Evolutionary conservation across 1,140 invertebrate species (phyloP).

Genomic region (Elymnias hypermnestra): DNA sequence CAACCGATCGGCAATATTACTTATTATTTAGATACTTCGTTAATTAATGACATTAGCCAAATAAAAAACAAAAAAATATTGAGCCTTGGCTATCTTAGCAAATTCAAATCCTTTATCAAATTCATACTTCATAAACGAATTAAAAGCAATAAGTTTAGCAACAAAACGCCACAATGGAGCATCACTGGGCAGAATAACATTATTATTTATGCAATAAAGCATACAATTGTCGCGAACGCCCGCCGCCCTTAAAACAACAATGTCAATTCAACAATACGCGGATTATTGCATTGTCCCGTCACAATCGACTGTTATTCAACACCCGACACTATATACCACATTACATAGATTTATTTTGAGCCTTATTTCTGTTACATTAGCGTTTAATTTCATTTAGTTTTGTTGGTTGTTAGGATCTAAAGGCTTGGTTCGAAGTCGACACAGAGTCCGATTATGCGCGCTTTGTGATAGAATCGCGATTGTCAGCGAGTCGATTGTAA

Average conservation of each 20-base stretch:
- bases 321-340: slow-evolving; percentile 38
- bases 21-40: too few relatives aligned
- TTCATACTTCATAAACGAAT: slow-evolving; percentile 33
- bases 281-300: slow-evolving; percentile 71
- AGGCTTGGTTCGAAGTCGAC: slow-evolving; percentile 37
- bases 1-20: too few relatives aligned
- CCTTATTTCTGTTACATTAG: slow-evolving; percentile 16
- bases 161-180: slow-evolving; percentile 59
- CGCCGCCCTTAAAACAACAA: slow-evolving; percentile 74
- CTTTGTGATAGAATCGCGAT: slow-evolving; percentile 73
- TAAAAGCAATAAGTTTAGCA: slow-evolving; percentile 42
- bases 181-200: slow-evolving; percentile 61
- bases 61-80: too few relatives aligned
- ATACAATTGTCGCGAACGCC: slow-evolving; percentile 62
- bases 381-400: slow-evolving; percentile 29
- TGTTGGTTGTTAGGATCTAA: slow-evolving; percentile 33
- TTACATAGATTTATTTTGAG: slow-evolving; percentile 16
- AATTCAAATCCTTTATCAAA: background rate
- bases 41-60: too few relatives aligned
- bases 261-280: slow-evolving; percentile 69
- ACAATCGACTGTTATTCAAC: slow-evolving; percentile 50
- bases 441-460: slow-evolving; percentile 69
- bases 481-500: slow-evolving; percentile 72
- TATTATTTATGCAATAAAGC: slow-evolving; percentile 75
- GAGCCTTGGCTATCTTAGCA: background rate